These are phyloP conservation scores for Strigamia crassipes DNA, from an alignment of 2,888 invertebrate genomes.

Conservation along the genomic window DNA sequence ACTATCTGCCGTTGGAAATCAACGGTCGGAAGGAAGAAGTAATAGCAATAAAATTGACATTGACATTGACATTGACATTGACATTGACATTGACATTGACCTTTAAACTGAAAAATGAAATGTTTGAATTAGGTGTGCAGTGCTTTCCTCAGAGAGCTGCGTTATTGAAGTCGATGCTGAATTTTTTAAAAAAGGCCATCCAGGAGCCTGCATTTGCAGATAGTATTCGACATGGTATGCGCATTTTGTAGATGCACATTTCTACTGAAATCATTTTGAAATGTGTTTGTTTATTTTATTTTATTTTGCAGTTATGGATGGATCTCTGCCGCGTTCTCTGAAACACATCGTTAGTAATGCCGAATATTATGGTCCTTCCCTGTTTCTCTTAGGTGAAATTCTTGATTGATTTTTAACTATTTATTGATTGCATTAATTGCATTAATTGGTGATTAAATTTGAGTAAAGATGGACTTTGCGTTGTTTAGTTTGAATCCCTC, in stretches of 20 bases:
- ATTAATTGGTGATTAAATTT: too few species aligned
- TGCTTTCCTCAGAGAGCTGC: slow-evolving; percentile 83
- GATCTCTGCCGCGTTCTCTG: slow-evolving; percentile 75
- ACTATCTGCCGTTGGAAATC: background rate
- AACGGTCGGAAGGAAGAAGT: background rate
- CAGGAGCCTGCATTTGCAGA: slow-evolving; percentile 78
- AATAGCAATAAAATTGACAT: too few species aligned
- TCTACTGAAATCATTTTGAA: too few species aligned
- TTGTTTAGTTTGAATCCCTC: too few species aligned
- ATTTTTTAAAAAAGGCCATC: slow-evolving; percentile 84
- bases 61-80: too few species aligned
- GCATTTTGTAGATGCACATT: background rate
- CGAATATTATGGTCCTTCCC: slow-evolving; percentile 84
- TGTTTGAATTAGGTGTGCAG: too few species aligned
- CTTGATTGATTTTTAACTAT: too few species aligned
- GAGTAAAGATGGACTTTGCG: too few species aligned
- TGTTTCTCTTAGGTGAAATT: slow-evolving; percentile 78
- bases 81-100: too few species aligned
- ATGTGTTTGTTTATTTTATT: background rate
- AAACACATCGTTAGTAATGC: slow-evolving; percentile 83
- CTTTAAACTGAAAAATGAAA: too few species aligned
- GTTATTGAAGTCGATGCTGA: slow-evolving; percentile 82
- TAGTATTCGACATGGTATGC: slow-evolving; percentile 71
- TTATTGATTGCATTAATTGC: too few species aligned
- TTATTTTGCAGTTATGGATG: slow-evolving; percentile 74